Evolutionary conservation across 2,797 vertebrate genomes (phyloP), one percentile per base, ranked within the genome.

Genomic region (Alcedo quadribrachys): DNA sequence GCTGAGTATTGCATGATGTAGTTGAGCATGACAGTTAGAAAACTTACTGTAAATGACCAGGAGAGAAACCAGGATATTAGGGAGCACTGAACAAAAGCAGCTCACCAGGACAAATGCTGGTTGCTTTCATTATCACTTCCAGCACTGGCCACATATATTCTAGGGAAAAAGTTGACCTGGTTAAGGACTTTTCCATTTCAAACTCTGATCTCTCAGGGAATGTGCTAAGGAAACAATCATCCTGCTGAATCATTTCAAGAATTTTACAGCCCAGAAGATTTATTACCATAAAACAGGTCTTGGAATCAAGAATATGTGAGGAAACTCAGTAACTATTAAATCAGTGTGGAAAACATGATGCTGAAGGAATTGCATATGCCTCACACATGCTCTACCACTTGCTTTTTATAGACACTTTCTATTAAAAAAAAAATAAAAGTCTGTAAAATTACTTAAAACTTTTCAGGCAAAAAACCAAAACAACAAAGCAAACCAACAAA

Each of bases 261-360:
- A 95, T 94, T 95, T 95, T 83, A 90, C 71, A 93, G 95, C 69
- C 51, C 55, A 37, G 68, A 93, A 61, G 84, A 95, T 90, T 95
- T 96, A 95, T 87, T 78, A 77, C 73, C 65, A 61, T 89, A 51
- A 81, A 95, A 87, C 27, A 93, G 86, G 76, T 83, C 87, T 83
- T 94, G 92, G 94, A 95, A 92, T 82, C 33, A 68, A 80, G 85
- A 83, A 42, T 86, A 74, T 54, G 43, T 93, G 90, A 89, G 50
- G 57, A 95, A 78, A 90, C 33, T 94, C 92, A 94, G 87, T n/a
- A 94, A 71, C 88, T 94, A 85, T 96, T 96, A 94, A 95, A 93
- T 76, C 83, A 87, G 61, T 54, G 83, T 88, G 93, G 95, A 96
- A 94, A 96, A 95, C 87, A 93, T 95, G 91, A 95, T 81, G 83